These are phyloP conservation scores for Threskiornis aethiopicus DNA, from an alignment of 2,797 vertebrate genomes.

Conservation along the genomic window DNA sequence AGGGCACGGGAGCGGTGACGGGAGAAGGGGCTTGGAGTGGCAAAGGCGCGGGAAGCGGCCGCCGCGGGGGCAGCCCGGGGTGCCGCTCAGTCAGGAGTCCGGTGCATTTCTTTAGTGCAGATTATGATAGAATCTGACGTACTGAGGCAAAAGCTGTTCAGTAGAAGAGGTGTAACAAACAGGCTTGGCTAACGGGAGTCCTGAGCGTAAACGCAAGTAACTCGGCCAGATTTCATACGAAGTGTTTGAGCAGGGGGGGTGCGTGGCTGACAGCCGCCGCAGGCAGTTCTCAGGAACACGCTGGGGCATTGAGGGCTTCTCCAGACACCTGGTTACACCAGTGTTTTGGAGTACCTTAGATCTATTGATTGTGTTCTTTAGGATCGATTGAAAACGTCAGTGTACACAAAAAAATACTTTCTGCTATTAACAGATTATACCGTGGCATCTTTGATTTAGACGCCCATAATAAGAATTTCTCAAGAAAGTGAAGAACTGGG, in stretches of 20 bases:
- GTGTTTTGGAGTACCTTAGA: neutral
- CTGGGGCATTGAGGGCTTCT: neutral
- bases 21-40: neutral
- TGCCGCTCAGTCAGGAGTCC: neutral
- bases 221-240: neutral
- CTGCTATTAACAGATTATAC: neutral
- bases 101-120: neutral
- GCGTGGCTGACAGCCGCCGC: neutral
- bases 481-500: neutral
- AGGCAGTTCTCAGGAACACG: neutral
- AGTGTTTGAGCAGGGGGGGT: neutral
- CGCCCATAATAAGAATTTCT: neutral
- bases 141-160: neutral
- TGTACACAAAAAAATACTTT: neutral
- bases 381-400: neutral
- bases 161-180: neutral
- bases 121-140: too few relatives aligned
- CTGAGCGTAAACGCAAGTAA: neutral
- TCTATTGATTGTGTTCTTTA: neutral
- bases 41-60: neutral
- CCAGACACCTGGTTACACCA: fast-evolving
- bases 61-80: neutral
- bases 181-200: neutral
- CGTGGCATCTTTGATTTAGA: neutral
- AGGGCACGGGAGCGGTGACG: neutral